These are phyloP conservation scores for Yponomeuta evonymella DNA, from an alignment of 2,888 invertebrate genomes.

Conservation along the genomic window DNA sequence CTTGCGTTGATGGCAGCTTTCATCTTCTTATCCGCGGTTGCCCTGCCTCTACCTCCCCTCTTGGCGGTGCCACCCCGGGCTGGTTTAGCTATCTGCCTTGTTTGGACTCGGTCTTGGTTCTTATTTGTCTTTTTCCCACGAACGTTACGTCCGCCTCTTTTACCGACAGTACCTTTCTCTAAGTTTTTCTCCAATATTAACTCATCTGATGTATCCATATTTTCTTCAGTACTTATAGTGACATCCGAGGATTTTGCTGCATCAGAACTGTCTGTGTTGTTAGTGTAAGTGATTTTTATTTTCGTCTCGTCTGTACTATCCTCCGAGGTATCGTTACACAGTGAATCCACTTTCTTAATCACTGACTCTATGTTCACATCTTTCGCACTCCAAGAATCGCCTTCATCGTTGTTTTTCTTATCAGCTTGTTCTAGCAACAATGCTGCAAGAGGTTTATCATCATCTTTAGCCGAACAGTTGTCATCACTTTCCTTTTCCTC, in stretches of 20 bases:
- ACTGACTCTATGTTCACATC: constrained; percentile 88
- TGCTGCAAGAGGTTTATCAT: constrained; percentile 21
- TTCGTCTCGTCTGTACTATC: constrained; percentile 31
- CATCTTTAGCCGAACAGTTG: constrained; percentile 32
- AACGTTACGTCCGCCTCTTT: constrained; percentile 58
- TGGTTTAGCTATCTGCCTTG: constrained; percentile 64
- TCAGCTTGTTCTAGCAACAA: constrained; percentile 34
- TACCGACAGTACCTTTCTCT: constrained; percentile 35
- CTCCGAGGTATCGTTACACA: constrained; percentile 66
- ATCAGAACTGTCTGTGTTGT: not conserved
- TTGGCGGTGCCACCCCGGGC: constrained; percentile 51
- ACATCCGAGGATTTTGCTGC: not conserved
- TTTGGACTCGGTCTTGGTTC: constrained; percentile 57
- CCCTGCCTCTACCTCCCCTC: constrained; percentile 71
- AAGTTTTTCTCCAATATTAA: constrained; percentile 21
- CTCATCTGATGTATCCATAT: constrained; percentile 32
- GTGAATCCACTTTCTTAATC: constrained; percentile 85
- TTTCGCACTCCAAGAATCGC: constrained; percentile 86
- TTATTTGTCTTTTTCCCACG: constrained; percentile 64
- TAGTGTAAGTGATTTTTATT: constrained; percentile 20
- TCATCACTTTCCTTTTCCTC: not conserved
- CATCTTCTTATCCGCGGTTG: constrained; percentile 72
- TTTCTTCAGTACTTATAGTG: constrained; percentile 23
- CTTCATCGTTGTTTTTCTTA: constrained; percentile 79
- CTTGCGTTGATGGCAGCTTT: constrained; percentile 64